Evolutionary conservation across 2,113 vertebrate genomes (phyloP).

Genomic region (Sardina pilchardus): DNA sequence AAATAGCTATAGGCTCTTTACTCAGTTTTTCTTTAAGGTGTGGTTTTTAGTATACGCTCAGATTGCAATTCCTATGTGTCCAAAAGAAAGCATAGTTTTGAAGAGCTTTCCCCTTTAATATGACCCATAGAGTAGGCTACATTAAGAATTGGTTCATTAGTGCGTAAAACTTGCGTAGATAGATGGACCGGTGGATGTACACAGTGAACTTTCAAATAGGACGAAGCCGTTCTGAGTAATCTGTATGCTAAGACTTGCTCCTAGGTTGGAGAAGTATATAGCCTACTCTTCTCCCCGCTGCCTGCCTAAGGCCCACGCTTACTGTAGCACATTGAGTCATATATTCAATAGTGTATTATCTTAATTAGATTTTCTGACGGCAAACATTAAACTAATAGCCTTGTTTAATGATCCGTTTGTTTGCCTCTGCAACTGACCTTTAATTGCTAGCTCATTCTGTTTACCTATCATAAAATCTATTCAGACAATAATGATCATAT

Average conservation of each 20-base stretch:
- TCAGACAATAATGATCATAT: not conserved
- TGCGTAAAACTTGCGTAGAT: not conserved
- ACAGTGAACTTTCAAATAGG: not conserved
- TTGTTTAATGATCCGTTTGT: not conserved
- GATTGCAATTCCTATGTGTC: not conserved
- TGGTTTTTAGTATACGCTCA: not conserved
- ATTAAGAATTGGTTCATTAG: not conserved
- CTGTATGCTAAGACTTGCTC: not conserved
- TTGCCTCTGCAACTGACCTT: not conserved
- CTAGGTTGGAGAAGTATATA: not conserved
- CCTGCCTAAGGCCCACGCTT: not conserved
- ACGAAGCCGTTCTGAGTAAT: not conserved
- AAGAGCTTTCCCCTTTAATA: not conserved
- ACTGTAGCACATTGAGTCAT: not conserved
- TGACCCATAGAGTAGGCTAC: not conserved
- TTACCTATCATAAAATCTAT: not conserved
- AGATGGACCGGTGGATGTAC: not conserved
- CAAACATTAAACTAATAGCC: conserved; percentile 11
- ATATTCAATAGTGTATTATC: conserved; percentile 4
- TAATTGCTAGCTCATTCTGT: not conserved
- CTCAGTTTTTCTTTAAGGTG: not conserved
- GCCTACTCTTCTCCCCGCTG: not conserved
- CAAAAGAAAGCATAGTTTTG: not conserved
- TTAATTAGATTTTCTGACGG: conserved; percentile 20
- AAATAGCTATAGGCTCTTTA: not conserved